Evolutionary conservation across 1,140 invertebrate species (phyloP).

Genomic region (Radopholus similis): DNA sequence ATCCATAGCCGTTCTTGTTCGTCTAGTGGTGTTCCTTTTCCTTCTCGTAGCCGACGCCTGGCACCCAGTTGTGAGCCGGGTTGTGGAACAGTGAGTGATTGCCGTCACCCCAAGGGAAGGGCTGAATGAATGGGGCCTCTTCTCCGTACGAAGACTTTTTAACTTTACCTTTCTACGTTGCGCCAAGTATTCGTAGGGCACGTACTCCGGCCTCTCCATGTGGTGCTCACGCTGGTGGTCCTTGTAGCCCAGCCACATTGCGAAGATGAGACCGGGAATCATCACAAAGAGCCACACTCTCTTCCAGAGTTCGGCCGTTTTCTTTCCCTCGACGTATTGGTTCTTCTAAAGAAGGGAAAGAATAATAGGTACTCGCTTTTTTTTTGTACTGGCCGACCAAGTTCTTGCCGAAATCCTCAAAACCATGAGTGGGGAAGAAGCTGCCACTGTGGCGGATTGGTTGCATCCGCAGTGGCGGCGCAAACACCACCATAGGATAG

Average conservation of each 20-base stretch:
- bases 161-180: constrained; percentile 13
- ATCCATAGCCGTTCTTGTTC: too few relatives aligned
- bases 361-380: too few relatives aligned
- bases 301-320: constrained; percentile 26
- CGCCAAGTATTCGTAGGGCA: constrained; percentile 38
- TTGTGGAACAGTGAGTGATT: constrained; percentile 59
- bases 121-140: constrained; percentile 32
- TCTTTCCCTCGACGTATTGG: not conserved
- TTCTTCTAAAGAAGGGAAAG: too few relatives aligned
- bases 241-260: constrained; percentile 9
- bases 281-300: constrained; percentile 24
- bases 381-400: too few relatives aligned
- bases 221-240: constrained; percentile 32
- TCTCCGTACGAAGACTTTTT: not conserved
- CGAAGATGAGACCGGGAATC: constrained; percentile 25
- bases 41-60: constrained; percentile 41
- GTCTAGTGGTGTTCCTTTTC: too few relatives aligned
- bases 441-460: not conserved
- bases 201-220: constrained; percentile 28
- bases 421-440: not conserved
- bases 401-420: constrained; percentile 34
- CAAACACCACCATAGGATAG: too few relatives aligned
- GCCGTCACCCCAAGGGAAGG: constrained; percentile 62
- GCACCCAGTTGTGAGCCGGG: constrained; percentile 24
- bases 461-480: too few relatives aligned